Conservation (phyloP, 2,888 invertebrate species). For the Torymus tubicola region DNA sequence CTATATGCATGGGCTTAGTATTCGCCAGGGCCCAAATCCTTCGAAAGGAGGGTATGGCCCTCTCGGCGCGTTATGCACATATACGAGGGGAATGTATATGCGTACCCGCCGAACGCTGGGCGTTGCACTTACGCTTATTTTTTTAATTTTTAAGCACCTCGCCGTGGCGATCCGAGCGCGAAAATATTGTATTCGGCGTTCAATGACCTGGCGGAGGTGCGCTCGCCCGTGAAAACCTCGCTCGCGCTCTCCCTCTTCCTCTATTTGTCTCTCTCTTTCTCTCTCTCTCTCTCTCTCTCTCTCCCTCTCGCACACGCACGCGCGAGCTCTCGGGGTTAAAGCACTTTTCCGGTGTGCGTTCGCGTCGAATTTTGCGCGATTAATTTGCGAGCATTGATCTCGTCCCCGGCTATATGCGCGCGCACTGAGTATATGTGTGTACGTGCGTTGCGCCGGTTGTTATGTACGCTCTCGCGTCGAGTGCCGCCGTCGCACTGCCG, state of each 20-base stretch:
- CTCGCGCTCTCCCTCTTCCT: background rate
- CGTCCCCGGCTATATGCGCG: background rate
- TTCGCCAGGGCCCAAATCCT: no score
- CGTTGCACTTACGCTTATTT: no score
- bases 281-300: no score
- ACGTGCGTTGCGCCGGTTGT: background rate
- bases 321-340: conserved; percentile 33
- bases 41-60: no score
- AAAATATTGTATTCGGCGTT: conserved; percentile 40
- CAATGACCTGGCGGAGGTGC: conserved; percentile 42
- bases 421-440: background rate
- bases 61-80: no score
- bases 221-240: conserved; percentile 45
- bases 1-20: no score
- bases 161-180: conserved; percentile 3
- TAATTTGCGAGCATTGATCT: conserved; percentile 53
- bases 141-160: conserved; percentile 4
- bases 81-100: no score
- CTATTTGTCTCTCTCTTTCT: no score
- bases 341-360: conserved; percentile 45
- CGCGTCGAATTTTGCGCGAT: conserved; percentile 35
- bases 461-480: no score
- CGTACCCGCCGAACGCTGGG: no score
- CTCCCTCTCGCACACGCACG: no score
- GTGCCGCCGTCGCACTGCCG: no score